These are phyloP conservation scores for Nymphalis c-album DNA, from an alignment of 2,888 invertebrate species.

Conservation along the genomic window DNA sequence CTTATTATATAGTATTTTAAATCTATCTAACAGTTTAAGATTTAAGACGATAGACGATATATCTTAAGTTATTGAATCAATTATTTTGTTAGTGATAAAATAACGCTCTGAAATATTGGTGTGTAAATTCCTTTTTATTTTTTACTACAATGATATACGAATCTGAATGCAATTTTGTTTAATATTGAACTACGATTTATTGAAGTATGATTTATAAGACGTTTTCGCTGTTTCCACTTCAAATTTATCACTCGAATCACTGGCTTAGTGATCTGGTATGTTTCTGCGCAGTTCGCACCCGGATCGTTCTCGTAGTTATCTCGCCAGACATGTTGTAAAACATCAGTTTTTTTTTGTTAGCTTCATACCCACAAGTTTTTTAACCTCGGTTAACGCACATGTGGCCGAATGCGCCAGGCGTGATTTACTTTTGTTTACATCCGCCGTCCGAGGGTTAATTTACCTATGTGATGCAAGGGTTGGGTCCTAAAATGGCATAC, in stretches of 20 bases:
- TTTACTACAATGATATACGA: not conserved
- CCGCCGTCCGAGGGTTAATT: conserved; percentile 66
- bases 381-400: conserved; percentile 62
- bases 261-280: conserved; percentile 34
- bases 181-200: conserved; percentile 4
- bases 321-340: conserved; percentile 59
- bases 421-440: conserved; percentile 72
- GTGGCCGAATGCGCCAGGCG: conserved; percentile 53
- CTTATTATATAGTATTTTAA: no score
- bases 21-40: no score
- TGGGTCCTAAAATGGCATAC: conserved; percentile 45
- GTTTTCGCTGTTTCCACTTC: conserved; percentile 21
- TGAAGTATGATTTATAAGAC: no score
- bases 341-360: conserved; percentile 52
- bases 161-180: not conserved
- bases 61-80: no score
- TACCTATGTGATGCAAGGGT: conserved; percentile 52
- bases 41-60: no score
- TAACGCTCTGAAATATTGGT: not conserved
- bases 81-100: not conserved
- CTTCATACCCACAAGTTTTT: conserved; percentile 54
- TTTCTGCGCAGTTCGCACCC: conserved; percentile 42
- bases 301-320: conserved; percentile 46
- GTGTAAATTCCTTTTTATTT: not conserved
- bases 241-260: conserved; percentile 35